Evolutionary conservation across 1,140 invertebrate genomes (phyloP).

Genomic region (Scaptodrosophila lebanonensis): DNA sequence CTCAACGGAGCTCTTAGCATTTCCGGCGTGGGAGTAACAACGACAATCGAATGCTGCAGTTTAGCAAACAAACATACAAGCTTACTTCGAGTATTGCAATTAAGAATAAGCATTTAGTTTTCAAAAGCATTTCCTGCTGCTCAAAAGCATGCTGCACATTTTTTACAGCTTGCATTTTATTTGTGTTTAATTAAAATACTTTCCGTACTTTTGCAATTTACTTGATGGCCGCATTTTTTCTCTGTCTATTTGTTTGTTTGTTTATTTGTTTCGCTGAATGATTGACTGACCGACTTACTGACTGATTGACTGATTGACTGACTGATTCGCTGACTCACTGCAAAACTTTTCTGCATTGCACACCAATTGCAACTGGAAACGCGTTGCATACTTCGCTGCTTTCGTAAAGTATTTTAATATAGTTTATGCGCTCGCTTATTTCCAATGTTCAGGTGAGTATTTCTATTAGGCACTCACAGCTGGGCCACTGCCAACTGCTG

Average conservation of each 20-base stretch:
- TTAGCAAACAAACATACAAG: slow-evolving; percentile 1
- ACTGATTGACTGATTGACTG: slow-evolving; percentile 4
- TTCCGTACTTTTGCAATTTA: slow-evolving; percentile 35
- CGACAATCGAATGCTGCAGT: slow-evolving; percentile 42
- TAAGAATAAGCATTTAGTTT: too few species aligned
- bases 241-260: slow-evolving; percentile 11
- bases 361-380: slow-evolving; percentile 12
- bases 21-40: slow-evolving; percentile 16
- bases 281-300: slow-evolving; percentile 20
- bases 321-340: too few species aligned
- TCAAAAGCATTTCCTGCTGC: not conserved
- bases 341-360: slow-evolving; percentile 28
- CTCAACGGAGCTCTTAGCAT: not conserved
- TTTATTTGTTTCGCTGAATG: slow-evolving; percentile 12
- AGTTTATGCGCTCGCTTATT: slow-evolving; percentile 24
- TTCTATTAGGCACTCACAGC: too few species aligned
- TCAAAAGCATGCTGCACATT: not conserved
- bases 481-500: too few species aligned
- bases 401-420: slow-evolving; percentile 46
- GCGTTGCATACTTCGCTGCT: slow-evolving; percentile 30
- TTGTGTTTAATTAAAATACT: slow-evolving; percentile 61
- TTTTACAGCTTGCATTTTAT: slow-evolving; percentile 23
- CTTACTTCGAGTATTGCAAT: too few species aligned
- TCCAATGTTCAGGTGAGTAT: too few species aligned
- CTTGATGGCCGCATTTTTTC: slow-evolving; percentile 17